Percentiles rank a stretch among this genome's conserved stretches.
Conservation (phyloP, 37 sponge, comb jelly and placozoan species). For the Cladorhizidae sp. region DNA sequence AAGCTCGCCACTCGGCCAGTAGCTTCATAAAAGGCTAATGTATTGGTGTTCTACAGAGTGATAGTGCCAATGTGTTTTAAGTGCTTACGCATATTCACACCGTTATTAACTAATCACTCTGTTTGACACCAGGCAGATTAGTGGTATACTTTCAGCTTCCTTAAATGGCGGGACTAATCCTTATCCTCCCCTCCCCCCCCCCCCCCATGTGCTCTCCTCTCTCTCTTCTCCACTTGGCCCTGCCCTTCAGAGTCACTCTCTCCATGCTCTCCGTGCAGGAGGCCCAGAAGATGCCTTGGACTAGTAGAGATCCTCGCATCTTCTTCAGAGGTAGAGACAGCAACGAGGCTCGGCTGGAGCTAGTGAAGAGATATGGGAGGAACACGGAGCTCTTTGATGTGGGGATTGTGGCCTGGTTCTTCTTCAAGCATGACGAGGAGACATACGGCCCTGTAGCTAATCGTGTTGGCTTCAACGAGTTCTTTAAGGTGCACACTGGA, state of each 20-base stretch:
- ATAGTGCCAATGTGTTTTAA: too few relatives aligned
- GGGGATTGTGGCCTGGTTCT: conserved; percentile 85
- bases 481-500: conserved; percentile 96
- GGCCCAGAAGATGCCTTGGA: conserved; percentile 72
- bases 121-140: too few relatives aligned
- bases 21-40: too few relatives aligned
- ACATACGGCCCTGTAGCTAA: conserved; percentile 73
- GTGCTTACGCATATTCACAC: too few relatives aligned
- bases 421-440: conserved; percentile 76
- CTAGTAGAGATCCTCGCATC: conserved; percentile 76
- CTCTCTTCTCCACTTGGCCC: too few relatives aligned
- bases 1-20: too few relatives aligned
- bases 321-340: conserved; percentile 98
- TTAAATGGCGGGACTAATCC: too few relatives aligned
- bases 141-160: too few relatives aligned
- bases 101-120: too few relatives aligned
- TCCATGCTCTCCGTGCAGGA: conserved; percentile 76
- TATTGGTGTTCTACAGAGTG: too few relatives aligned
- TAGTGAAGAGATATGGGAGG: conserved; percentile 71
- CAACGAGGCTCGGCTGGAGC: conserved; percentile 90
- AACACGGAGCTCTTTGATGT: conserved; percentile 87
- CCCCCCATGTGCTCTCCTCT: too few relatives aligned
- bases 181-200: too few relatives aligned
- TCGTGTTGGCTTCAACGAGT: conserved; percentile 74
- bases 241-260: conserved; percentile 50